A percentile compares a stretch with the other conserved stretches of the same genome.
Conservation (phyloP, 2,888 invertebrate genomes). For the Acholoe squamosa region DNA sequence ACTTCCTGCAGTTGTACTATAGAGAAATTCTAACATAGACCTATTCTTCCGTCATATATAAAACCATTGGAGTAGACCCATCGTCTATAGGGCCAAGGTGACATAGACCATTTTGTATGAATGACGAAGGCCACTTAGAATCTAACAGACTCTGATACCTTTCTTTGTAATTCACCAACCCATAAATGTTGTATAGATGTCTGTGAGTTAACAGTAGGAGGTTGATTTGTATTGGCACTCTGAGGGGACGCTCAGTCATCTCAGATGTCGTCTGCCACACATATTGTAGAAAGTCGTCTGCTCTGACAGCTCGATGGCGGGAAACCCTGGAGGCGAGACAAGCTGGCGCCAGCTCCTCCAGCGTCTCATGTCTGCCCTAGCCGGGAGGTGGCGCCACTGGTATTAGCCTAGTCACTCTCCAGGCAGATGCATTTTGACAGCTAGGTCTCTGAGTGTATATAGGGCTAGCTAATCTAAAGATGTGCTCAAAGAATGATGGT, state of each 20-base stretch:
- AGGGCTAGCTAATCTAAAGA: not conserved
- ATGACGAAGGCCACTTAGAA: too few relatives aligned
- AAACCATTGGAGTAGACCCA: too few relatives aligned
- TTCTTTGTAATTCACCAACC: too few relatives aligned
- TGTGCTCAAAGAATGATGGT: not conserved
- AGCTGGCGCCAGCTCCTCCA: not conserved
- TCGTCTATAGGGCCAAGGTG: not conserved
- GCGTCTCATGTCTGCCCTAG: not conserved
- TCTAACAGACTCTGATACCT: too few relatives aligned
- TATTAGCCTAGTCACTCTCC: conserved; percentile 19
- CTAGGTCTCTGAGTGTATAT: not conserved
- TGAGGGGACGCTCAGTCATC: not conserved
- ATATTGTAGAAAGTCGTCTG: not conserved
- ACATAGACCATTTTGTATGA: not conserved
- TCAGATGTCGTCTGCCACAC: conserved; percentile 19
- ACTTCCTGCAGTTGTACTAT: too few relatives aligned
- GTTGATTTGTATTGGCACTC: not conserved
- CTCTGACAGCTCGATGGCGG: not conserved
- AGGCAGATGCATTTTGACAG: not conserved
- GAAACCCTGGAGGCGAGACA: conserved; percentile 15
- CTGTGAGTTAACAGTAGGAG: not conserved
- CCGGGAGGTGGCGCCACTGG: not conserved
- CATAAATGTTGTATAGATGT: too few relatives aligned
- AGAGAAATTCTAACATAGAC: too few relatives aligned
- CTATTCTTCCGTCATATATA: too few relatives aligned